phyloP scores from a whole-genome alignment of 2,797 vertebrate species.

The Aphelocoma californica region DNA sequence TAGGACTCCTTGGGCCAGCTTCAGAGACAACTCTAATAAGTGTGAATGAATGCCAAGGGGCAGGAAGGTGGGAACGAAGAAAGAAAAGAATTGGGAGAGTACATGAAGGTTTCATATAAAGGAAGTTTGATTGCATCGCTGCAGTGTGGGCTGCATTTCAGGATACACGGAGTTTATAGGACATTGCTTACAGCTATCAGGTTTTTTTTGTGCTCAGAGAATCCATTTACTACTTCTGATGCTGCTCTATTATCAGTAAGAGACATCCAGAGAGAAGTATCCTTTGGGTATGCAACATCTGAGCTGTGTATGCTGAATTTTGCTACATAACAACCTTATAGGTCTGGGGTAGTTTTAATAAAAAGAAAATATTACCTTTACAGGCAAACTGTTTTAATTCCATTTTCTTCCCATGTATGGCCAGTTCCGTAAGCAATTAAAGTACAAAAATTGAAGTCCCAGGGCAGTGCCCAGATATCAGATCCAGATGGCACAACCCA shows the following conservation, averaged over 20 bases:
- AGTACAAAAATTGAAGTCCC: neutral
- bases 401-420: neutral
- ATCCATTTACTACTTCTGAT: neutral
- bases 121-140: neutral
- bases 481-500: neutral
- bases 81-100: neutral
- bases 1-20: conserved; percentile 12
- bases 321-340: neutral
- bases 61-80: conserved; percentile 1
- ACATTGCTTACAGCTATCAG: neutral
- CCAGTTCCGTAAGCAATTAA: neutral
- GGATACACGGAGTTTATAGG: neutral
- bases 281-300: neutral
- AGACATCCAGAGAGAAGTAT: neutral
- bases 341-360: neutral
- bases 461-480: neutral
- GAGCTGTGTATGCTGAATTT: neutral
- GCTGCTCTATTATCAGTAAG: neutral
- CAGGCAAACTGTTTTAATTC: neutral
- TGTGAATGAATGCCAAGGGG: conserved; percentile 25
- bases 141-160: neutral
- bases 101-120: neutral
- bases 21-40: conserved; percentile 40
- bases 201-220: neutral
- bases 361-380: neutral